Evolutionary conservation across 2,888 invertebrate species (phyloP), one percentile per base, ranked within the genome.

Genomic region (Agrochola litura): DNA sequence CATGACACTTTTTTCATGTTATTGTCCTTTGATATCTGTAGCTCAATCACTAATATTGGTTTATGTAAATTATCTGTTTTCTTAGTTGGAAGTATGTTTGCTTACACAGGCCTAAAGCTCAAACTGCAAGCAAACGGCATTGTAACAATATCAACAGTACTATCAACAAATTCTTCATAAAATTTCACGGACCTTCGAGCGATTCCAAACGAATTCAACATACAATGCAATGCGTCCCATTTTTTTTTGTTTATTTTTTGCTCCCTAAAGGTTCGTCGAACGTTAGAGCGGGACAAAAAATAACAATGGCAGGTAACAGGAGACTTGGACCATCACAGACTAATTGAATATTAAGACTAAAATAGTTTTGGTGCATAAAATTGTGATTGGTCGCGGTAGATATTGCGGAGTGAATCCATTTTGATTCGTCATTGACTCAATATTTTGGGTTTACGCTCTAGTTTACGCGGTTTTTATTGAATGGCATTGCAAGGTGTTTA

Each of bases 291-390:
- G 79, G 89, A 92, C 68, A 83, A 88, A 91, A 88, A 90, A 88
- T 85, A 90, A 93, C 94, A 93, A 93, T 92, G 86, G 91, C 94
- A 94, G 94, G 94, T 94, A 94, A 91, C 87, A 89, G 88, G 89
- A 91, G 89, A 88, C 90, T 88, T 88, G 89, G 87, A 41, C 84
- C 86, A 84, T 81, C 82, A 86, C 88, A 77, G 84, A 88, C 90
- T 89, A 91, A 92, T 91, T 91, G 91, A 92, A 92, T 91, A 85
- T 89, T 82, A 86, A 84, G 87, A 84, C 85, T 79, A 85, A 82
- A 86, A 86, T 86, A 91, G 79, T 82, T 88, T 79, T 81, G 87
- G 87, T 76, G 84, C 82, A 86, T 86, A 83, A 86, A 88, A 87
- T 87, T 76, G 66, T 75, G 63, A 88, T 84, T 84, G 49, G 89